These are phyloP conservation scores for Hipparchia semele DNA, from an alignment of 2,888 invertebrate species.

Conservation along the genomic window DNA sequence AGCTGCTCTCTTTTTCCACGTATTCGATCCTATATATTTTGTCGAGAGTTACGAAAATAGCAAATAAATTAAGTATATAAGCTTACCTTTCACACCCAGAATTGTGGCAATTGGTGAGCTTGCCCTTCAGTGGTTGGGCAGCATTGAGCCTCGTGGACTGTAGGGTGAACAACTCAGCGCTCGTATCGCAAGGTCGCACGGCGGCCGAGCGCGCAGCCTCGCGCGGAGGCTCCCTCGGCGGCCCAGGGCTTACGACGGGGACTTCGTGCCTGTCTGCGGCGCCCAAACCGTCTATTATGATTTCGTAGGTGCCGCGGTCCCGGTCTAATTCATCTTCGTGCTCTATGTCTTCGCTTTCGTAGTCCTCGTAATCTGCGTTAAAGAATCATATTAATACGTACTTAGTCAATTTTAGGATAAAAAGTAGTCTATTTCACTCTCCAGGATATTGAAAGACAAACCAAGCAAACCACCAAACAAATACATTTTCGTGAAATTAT, in stretches of 20 bases:
- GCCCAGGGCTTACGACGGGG: slow-evolving; percentile 59
- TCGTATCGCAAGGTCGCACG: slow-evolving; percentile 92
- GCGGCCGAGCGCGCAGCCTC: slow-evolving; percentile 82
- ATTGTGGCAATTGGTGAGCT: slow-evolving; percentile 93
- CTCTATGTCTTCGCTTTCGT: slow-evolving; percentile 69
- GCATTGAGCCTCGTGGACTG: slow-evolving; percentile 92
- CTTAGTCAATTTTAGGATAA: no score
- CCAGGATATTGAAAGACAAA: no score
- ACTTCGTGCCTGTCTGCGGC: slow-evolving; percentile 61
- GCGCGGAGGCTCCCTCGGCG: slow-evolving; percentile 72
- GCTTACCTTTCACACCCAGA: slow-evolving; percentile 92
- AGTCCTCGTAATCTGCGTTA: slow-evolving; percentile 70
- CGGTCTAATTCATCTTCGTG: slow-evolving; percentile 65
- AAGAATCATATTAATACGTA: no score
- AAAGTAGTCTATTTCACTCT: no score
- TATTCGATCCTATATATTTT: not conserved
- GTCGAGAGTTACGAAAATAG: not conserved
- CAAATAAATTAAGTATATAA: not conserved
- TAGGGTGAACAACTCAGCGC: slow-evolving; percentile 92
- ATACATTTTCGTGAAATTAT: no score
- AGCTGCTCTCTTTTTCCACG: not conserved
- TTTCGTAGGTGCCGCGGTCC: slow-evolving; percentile 76
- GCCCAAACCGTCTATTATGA: slow-evolving; percentile 73
- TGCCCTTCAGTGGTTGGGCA: slow-evolving; percentile 93
- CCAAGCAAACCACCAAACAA: no score